phyloP scores from a whole-genome alignment of 2,888 invertebrate genomes.

The Anticlea derivata region DNA sequence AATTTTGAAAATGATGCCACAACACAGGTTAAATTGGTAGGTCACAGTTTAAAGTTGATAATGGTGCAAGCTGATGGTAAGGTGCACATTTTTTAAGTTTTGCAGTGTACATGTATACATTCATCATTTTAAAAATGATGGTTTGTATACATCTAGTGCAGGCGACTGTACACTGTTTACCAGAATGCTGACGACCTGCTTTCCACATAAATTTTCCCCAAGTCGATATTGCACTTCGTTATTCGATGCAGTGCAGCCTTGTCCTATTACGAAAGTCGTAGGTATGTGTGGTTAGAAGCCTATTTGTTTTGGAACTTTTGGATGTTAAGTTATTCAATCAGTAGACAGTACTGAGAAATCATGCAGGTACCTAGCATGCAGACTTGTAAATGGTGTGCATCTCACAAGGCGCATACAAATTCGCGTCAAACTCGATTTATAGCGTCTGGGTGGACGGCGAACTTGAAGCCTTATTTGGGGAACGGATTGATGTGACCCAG shows the following conservation, averaged over 20 bases:
- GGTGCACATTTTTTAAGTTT: no score
- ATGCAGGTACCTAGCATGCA: slow-evolving; percentile 19
- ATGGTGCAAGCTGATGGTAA: no score
- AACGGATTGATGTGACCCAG: slow-evolving; percentile 1
- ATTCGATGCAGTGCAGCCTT: slow-evolving; percentile 25
- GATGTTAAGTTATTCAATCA: slow-evolving; percentile 31
- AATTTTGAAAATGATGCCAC: no score
- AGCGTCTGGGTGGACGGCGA: slow-evolving; percentile 12
- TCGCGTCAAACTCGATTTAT: slow-evolving; percentile 15
- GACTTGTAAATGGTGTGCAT: slow-evolving; percentile 28
- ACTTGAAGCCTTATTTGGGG: slow-evolving; percentile 13
- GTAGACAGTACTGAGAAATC: slow-evolving; percentile 24
- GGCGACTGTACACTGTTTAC: no score
- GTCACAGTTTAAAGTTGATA: no score
- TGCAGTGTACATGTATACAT: no score
- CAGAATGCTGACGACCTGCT: not conserved
- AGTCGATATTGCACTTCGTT: slow-evolving; percentile 24
- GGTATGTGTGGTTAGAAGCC: slow-evolving; percentile 14
- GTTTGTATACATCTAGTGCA: no score
- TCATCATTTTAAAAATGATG: no score
- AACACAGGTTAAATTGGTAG: no score
- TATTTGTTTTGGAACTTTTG: slow-evolving; percentile 36
- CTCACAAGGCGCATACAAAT: slow-evolving; percentile 33
- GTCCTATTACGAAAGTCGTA: slow-evolving; percentile 25
- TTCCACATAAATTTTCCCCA: not conserved